Conservation (phyloP, 2,888 invertebrate genomes). For the Machimus rusticus region DNA sequence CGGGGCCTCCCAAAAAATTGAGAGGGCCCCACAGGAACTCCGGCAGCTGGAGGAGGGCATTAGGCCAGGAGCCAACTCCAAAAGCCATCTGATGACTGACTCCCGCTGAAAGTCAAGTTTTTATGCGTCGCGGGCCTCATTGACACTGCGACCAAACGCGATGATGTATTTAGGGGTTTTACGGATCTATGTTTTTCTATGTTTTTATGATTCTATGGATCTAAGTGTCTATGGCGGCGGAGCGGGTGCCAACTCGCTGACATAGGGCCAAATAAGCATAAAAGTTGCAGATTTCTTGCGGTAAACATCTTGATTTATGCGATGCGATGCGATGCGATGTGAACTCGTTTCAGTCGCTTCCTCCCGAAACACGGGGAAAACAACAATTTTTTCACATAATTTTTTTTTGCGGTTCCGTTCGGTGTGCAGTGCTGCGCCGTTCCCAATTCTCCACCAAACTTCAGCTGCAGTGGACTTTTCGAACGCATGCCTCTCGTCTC, state of each 20-base stretch:
- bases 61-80: conserved; percentile 9
- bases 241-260: conserved; percentile 7
- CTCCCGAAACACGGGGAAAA: not conserved
- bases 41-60: not conserved
- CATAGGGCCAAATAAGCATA: conserved; percentile 2
- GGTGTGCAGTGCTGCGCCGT: not conserved
- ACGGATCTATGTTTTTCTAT: too few species aligned
- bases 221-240: not conserved
- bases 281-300: conserved; percentile 33
- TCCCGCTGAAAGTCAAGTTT: not conserved
- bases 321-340: not conserved
- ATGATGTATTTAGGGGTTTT: not conserved
- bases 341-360: not conserved
- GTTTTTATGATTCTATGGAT: too few species aligned
- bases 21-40: not conserved
- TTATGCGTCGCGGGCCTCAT: not conserved
- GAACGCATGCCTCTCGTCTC: not conserved
- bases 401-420: not conserved
- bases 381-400: not conserved
- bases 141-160: not conserved
- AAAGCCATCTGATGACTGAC: not conserved
- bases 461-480: conserved; percentile 13
- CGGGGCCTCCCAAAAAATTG: not conserved
- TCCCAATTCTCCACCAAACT: not conserved
- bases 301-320: conserved; percentile 35